phyloP scores from a whole-genome alignment of 2,113 vertebrate species.

The Delphinus delphis region DNA sequence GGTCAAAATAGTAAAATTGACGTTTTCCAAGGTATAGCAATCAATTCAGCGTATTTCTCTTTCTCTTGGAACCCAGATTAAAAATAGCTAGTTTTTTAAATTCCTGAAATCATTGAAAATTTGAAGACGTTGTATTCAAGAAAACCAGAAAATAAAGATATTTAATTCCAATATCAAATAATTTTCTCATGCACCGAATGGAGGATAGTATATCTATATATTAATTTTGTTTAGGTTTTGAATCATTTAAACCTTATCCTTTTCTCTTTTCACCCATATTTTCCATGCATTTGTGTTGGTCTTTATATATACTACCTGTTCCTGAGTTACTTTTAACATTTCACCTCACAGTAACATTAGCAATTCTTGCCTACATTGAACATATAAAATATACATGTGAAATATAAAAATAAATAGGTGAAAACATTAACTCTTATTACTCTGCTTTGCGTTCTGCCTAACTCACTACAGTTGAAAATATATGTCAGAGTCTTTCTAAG shows the following conservation, averaged over 20 bases:
- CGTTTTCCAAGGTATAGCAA: slow-evolving; percentile 4
- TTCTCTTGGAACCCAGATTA: slow-evolving; percentile 29
- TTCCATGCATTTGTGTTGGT: background rate
- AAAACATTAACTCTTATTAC: slow-evolving; percentile 6
- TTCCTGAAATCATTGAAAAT: background rate
- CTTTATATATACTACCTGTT: background rate
- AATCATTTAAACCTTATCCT: slow-evolving; percentile 26
- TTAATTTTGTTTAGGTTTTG: slow-evolving; percentile 19
- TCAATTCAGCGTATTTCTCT: background rate
- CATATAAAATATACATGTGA: slow-evolving; percentile 11
- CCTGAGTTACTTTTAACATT: slow-evolving; percentile 27
- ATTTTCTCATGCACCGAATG: background rate
- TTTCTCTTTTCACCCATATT: background rate
- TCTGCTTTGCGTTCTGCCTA: background rate
- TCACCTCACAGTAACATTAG: background rate
- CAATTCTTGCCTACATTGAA: background rate
- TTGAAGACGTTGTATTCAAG: slow-evolving; percentile 33
- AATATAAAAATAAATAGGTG: background rate
- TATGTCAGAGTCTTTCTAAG: background rate
- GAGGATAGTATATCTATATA: background rate
- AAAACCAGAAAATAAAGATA: slow-evolving; percentile 17
- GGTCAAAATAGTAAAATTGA: background rate
- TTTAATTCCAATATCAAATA: slow-evolving; percentile 32
- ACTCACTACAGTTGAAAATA: background rate
- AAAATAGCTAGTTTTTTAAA: slow-evolving; percentile 25